These are phyloP conservation scores for Aptenodytes patagonicus DNA, from an alignment of 2,113 vertebrate genomes.

Conservation along the genomic window DNA sequence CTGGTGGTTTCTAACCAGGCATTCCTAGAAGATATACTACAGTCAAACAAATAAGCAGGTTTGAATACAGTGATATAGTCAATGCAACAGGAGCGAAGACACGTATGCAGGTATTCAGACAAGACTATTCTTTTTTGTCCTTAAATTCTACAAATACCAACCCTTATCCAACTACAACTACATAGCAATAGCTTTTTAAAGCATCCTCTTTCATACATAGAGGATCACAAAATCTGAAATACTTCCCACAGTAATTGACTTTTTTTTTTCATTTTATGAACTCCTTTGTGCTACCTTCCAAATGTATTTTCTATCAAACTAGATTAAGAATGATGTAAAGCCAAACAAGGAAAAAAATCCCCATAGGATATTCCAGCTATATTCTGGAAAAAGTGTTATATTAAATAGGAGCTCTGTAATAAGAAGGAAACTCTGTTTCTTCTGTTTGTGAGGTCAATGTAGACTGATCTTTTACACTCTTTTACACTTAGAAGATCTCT, in stretches of 20 bases:
- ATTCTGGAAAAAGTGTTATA: neutral
- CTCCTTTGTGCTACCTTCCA: neutral
- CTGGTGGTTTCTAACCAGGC: neutral
- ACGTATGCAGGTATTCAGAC: neutral
- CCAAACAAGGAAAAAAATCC: neutral
- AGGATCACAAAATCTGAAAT: neutral
- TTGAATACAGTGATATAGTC: neutral
- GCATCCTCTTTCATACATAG: neutral
- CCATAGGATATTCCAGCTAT: neutral
- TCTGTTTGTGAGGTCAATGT: neutral
- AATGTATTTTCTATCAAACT: neutral
- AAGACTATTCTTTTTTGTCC: neutral
- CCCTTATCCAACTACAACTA: neutral
- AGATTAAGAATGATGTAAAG: neutral
- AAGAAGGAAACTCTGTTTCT: neutral
- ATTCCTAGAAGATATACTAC: neutral
- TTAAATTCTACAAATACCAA: neutral
- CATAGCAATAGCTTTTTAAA: neutral
- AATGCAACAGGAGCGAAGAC: neutral
- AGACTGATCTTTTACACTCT: neutral
- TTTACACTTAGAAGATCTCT: neutral
- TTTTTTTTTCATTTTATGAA: neutral
- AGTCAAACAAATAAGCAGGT: neutral
- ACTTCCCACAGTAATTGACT: neutral
- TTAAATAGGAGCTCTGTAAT: neutral